Evolutionary conservation across 1,140 invertebrate species (phyloP), one percentile per base, ranked within the genome.

Genomic region (Lepidurus packardi): DNA sequence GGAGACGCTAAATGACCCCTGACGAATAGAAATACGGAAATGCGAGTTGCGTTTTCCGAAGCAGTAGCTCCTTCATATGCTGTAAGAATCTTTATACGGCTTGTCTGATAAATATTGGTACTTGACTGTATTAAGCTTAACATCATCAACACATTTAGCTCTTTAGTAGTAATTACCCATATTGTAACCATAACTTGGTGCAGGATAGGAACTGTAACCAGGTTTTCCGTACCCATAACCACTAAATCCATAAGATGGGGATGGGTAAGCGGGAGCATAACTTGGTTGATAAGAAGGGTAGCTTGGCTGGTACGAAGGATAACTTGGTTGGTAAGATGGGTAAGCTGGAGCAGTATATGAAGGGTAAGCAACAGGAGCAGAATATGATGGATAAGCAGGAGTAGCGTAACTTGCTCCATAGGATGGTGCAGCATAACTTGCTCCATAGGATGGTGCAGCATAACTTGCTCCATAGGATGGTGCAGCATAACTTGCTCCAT

Each of bases 221-320:
- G 53, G 53, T 65, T 65, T 65, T 65, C 53, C 53, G n/a, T 65
- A 65, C 7, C 53, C 53, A 21, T 65, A 65, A 16, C 13, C 21
- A 65, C 53, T 65, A 21, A 65, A 65, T 13, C 53, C 53, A n/a
- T 21, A 65, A 65, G 45, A 47, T 11, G 53, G 53, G 16, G 53
- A n/a, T 21, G 53, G 53, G 13, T 65, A 65, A 16, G 53, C 53
- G 8, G 53, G n/a, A 13, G 53, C 53, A 21, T 65, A 65, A 16
- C 53, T 65, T 13, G 53, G 53, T 65, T 65, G 53, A 21, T 65
- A 65, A 9, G 53, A 65, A n/a, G 53, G 53, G 21, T 65, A 65
- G 53, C 53, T 65, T 65, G 53, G 16, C 3, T 65, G 53, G 53
- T 65, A 65, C 8, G 53, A 65, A n/a, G 53, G 53, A 65, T 65